Evolutionary conservation across 1,140 invertebrate genomes (phyloP).

Genomic region (Cherax quadricarinatus): DNA sequence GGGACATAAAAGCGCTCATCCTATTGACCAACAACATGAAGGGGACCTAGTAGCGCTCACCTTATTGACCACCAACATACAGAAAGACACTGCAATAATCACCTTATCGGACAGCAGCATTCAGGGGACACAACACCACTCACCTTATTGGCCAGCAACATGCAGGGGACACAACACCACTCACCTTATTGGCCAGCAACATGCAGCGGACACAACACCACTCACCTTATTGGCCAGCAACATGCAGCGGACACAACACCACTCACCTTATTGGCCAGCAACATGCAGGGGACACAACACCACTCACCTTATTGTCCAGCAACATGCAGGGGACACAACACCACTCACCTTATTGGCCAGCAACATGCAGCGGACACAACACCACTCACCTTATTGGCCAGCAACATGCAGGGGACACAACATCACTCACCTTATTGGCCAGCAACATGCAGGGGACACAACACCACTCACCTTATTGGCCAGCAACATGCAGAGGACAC

Average conservation of each 20-base stretch:
- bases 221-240: slow-evolving; percentile 81
- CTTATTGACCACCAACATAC: slow-evolving; percentile 81
- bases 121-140: too few relatives aligned
- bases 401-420: slow-evolving; percentile 80
- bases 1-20: background rate
- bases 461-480: slow-evolving; percentile 80
- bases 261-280: slow-evolving; percentile 81
- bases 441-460: slow-evolving; percentile 76
- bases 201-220: slow-evolving; percentile 74
- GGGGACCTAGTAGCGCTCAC: slow-evolving; percentile 75
- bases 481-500: slow-evolving; percentile 80
- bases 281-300: slow-evolving; percentile 79
- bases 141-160: slow-evolving; percentile 79
- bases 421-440: background rate
- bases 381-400: slow-evolving; percentile 81
- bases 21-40: background rate
- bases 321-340: slow-evolving; percentile 76
- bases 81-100: slow-evolving; percentile 78
- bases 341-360: background rate
- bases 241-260: slow-evolving; percentile 79
- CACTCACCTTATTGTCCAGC: slow-evolving; percentile 76
- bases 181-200: slow-evolving; percentile 78
- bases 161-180: too few relatives aligned
- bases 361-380: background rate
- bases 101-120: background rate